Evolutionary conservation across 1,140 invertebrate species (phyloP).

Genomic region (Drosophila nebulosa): DNA sequence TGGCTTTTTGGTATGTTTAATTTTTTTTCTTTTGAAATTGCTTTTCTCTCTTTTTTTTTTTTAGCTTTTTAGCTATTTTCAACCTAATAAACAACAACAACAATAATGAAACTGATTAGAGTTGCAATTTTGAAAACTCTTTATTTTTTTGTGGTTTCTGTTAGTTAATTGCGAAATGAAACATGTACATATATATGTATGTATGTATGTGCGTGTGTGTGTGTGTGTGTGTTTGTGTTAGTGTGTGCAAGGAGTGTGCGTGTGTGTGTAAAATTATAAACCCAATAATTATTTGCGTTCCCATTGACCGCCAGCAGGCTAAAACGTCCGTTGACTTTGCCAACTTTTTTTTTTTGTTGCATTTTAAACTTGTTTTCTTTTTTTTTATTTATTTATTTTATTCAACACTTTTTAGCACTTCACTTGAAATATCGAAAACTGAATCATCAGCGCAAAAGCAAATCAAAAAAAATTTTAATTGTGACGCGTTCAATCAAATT

Average conservation of each 20-base stretch:
- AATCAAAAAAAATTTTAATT: neutral
- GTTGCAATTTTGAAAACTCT: constrained; percentile 17
- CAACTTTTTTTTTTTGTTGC: neutral
- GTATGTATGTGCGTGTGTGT: constrained; percentile 23
- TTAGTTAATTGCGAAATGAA: constrained; percentile 34
- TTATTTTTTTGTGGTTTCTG: constrained; percentile 14
- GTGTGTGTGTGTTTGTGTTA: neutral
- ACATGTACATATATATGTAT: too few relatives aligned
- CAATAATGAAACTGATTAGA: constrained; percentile 65
- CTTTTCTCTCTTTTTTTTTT: too few relatives aligned
- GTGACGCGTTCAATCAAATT: neutral
- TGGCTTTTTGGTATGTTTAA: constrained; percentile 6
- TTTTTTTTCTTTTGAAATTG: neutral
- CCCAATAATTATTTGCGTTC: constrained; percentile 30
- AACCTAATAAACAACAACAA: constrained; percentile 79
- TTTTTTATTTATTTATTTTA: neutral
- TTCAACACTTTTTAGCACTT: constrained; percentile 27
- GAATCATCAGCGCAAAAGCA: constrained; percentile 14
- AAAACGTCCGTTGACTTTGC: neutral
- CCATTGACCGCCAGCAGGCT: constrained; percentile 30
- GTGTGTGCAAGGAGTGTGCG: constrained; percentile 8
- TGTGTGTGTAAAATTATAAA: constrained; percentile 2
- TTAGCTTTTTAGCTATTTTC: constrained; percentile 40
- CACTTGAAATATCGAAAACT: constrained; percentile 36
- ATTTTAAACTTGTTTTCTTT: constrained; percentile 10